phyloP scores from a whole-genome alignment of 53 echinoderm and acorn worm genomes.

The Stichopus horrens region DNA sequence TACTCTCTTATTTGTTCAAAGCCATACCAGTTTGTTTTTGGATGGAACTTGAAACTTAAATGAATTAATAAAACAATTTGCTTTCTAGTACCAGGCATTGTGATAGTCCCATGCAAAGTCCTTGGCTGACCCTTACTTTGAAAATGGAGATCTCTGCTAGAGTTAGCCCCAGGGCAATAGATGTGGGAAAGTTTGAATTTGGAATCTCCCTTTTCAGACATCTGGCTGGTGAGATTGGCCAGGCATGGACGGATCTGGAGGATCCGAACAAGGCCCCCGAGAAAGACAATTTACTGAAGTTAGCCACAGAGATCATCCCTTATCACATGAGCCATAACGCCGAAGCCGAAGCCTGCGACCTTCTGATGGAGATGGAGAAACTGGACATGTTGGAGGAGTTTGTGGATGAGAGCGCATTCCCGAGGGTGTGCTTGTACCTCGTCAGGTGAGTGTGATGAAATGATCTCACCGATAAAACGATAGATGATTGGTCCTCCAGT shows the following conservation, averaged over 20 bases:
- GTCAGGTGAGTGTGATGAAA: slow-evolving; percentile 51
- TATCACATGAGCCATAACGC: slow-evolving; percentile 98
- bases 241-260: slow-evolving; percentile 70
- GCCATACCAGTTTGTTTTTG: too few species aligned
- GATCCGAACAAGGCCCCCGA: slow-evolving; percentile 64
- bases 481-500: too few species aligned
- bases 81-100: too few species aligned
- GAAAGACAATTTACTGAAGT: slow-evolving; percentile 53
- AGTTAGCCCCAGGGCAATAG: too few species aligned
- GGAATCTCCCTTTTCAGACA: slow-evolving; percentile 54
- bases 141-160: too few species aligned
- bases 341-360: slow-evolving; percentile 94
- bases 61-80: too few species aligned
- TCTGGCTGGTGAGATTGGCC: slow-evolving; percentile 87
- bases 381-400: slow-evolving; percentile 75
- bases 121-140: too few species aligned
- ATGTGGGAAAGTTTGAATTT: too few species aligned
- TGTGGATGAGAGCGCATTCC: slow-evolving; percentile 80
- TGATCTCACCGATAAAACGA: too few species aligned
- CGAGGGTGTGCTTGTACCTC: slow-evolving; percentile 88
- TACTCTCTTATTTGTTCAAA: too few species aligned
- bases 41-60: too few species aligned
- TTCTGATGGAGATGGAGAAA: slow-evolving; percentile 92
- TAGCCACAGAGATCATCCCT: slow-evolving; percentile 81
- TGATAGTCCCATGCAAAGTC: too few species aligned